A percentile compares a stretch with the other conserved stretches of the same genome.
Evolutionary conservation across 2,113 vertebrate genomes (phyloP).

Genomic region (Malaclemys terrapin): DNA sequence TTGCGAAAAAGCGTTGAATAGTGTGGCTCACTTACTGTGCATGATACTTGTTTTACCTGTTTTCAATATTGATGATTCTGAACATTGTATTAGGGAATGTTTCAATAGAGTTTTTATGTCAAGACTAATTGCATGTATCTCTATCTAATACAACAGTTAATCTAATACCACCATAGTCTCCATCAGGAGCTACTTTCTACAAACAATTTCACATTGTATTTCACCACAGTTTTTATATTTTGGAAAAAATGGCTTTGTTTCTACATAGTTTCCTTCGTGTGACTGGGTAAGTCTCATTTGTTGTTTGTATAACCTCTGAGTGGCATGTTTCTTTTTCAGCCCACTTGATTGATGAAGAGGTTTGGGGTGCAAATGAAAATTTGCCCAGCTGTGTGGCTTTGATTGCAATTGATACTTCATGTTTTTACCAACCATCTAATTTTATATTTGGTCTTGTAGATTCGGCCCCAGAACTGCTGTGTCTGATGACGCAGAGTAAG

Average conservation of each 20-base stretch:
- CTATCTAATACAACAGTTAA: background rate
- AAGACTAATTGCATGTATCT: background rate
- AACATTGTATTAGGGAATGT: background rate
- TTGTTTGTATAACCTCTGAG: background rate
- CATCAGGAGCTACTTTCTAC: background rate
- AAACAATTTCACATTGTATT: background rate
- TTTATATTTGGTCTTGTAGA: constrained; percentile 90
- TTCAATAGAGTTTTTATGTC: background rate
- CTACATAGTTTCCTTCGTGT: background rate
- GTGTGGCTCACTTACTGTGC: background rate
- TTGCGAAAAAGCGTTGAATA: background rate
- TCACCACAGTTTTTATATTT: background rate
- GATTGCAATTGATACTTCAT: constrained; percentile 45
- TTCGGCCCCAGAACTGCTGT: constrained; percentile 91
- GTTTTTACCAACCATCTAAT: constrained; percentile 73
- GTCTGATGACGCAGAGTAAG: constrained; percentile 97
- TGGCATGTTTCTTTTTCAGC: background rate
- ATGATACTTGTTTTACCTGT: background rate
- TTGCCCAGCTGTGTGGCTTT: background rate
- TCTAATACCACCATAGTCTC: background rate
- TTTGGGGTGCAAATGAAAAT: constrained; percentile 9
- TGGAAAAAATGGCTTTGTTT: background rate
- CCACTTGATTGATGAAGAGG: background rate
- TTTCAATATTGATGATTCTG: background rate
- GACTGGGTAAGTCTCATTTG: constrained; percentile 23